Base-by-base conservation (phyloP, 2,888 invertebrate genomes). In the Cynaeus angustus region DNA sequence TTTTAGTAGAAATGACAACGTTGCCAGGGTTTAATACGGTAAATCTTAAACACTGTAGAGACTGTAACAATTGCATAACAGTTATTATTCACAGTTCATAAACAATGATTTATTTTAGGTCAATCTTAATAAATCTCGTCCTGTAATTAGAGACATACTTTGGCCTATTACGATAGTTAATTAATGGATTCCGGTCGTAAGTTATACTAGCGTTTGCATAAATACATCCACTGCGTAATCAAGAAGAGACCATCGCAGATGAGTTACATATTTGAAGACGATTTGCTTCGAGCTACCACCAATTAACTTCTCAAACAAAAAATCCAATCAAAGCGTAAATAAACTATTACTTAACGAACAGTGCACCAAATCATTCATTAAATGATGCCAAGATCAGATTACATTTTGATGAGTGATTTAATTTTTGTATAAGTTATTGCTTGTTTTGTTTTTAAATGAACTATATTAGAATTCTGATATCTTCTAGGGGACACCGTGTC, bases 401-500 rank as follows among this genome's bases (percentile, higher is more conserved):
- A 64, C 56, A 53, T 43, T 30, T 50, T 64, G 71, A 71, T 67
- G 56, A 64, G 59, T 64, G 38, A 52, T 5, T 53, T 56, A 43
- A 59, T 70, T 70, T 70, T 71, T 71, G 67, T 67, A 37, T 46
- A 55, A 37, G 38, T 48, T 55, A 13, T 38, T 38, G 21, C 41
- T 30, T 58, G 68, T 68, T 71, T 53, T 68, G 66, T 73, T 66
- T 71, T 72, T 70, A 71, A 74, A 71, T 73, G 67, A 67, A 75
- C 66, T 66, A 62, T 68, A 66, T 46, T 62, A 56, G 56, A 72
- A 67, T 65, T 69, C 55, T 64, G 76, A 75, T 78, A 78, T 78
- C 77, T 73, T 73, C 68, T 72, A 75, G 77, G 78, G 75, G 77
- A 78, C 76, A 75, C 74, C 74, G 71, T 78, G 79, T 81, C 80